These are phyloP conservation scores for Schrankia costaestrigalis DNA, from an alignment of 2,888 invertebrate genomes.

Conservation along the genomic window DNA sequence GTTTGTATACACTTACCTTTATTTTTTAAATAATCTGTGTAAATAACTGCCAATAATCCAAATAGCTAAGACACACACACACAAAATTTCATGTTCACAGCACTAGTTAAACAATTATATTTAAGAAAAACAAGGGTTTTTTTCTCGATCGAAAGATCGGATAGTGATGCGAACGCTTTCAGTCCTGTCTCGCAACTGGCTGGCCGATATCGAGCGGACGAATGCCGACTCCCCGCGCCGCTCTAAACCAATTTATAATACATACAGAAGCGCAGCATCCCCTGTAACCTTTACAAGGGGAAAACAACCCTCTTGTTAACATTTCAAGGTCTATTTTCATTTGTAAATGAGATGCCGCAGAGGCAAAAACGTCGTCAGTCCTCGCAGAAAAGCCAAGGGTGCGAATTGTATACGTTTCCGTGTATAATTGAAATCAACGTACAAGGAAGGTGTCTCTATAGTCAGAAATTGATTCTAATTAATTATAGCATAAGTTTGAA, in stretches of 20 bases:
- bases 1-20: slow-evolving; percentile 25
- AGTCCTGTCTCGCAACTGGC: slow-evolving; percentile 61
- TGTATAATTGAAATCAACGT: slow-evolving; percentile 66
- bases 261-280: slow-evolving; percentile 80
- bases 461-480: slow-evolving; percentile 24
- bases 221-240: slow-evolving; percentile 65
- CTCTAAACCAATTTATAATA: slow-evolving; percentile 81
- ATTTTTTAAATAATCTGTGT: slow-evolving; percentile 8
- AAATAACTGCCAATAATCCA: slow-evolving; percentile 29
- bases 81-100: slow-evolving; percentile 25
- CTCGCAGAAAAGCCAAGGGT: slow-evolving; percentile 72
- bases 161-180: slow-evolving; percentile 45
- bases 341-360: slow-evolving; percentile 62
- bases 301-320: slow-evolving; percentile 36
- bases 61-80: slow-evolving; percentile 21
- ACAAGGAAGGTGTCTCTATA: slow-evolving; percentile 35
- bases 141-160: slow-evolving; percentile 24
- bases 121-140: slow-evolving; percentile 29
- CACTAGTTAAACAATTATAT: slow-evolving; percentile 20
- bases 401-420: slow-evolving; percentile 71
- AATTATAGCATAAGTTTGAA: slow-evolving; percentile 16
- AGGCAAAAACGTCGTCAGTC: slow-evolving; percentile 71
- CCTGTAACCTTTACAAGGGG: slow-evolving; percentile 39
- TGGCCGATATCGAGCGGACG: slow-evolving; percentile 72
- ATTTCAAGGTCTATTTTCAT: slow-evolving; percentile 31